phyloP scores from a whole-genome alignment of 64 coral and sea anemone genomes.

The Stylophora pistillata region DNA sequence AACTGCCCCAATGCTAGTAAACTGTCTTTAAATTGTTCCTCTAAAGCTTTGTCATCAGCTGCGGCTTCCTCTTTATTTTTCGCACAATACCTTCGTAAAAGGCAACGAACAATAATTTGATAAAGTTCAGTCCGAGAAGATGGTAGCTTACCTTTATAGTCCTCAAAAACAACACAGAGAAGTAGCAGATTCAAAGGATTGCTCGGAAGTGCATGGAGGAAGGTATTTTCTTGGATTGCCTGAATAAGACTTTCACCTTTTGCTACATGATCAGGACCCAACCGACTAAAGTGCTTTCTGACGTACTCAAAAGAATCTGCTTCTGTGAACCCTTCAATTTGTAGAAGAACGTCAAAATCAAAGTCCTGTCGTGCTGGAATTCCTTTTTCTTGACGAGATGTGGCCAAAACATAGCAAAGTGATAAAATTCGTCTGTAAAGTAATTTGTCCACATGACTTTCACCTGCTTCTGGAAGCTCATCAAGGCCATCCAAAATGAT shows the following conservation, averaged over 20 bases:
- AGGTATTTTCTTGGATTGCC: background rate
- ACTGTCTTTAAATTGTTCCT: background rate
- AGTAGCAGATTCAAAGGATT: constrained; percentile 37
- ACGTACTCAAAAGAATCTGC: background rate
- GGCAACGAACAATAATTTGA: constrained; percentile 4
- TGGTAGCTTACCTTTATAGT: constrained; percentile 33
- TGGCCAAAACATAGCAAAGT: background rate
- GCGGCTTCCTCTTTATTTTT: background rate
- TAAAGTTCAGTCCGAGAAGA: constrained; percentile 29
- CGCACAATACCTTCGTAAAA: background rate
- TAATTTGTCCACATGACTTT: background rate
- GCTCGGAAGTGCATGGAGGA: background rate
- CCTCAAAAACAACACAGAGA: constrained; percentile 53
- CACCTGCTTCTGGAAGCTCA: background rate
- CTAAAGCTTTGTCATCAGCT: background rate
- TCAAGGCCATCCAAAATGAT: constrained; percentile 32
- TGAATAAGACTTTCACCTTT: constrained; percentile 14
- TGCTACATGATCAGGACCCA: background rate
- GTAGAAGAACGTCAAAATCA: background rate
- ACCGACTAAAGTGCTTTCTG: background rate
- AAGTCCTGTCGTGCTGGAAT: background rate
- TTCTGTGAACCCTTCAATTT: constrained; percentile 20
- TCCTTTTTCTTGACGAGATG: constrained; percentile 5
- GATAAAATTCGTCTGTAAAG: constrained; percentile 5
- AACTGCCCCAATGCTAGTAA: background rate